Evolutionary conservation across 2,888 invertebrate species (phyloP).

Genomic region (Ormyrus thymus): DNA sequence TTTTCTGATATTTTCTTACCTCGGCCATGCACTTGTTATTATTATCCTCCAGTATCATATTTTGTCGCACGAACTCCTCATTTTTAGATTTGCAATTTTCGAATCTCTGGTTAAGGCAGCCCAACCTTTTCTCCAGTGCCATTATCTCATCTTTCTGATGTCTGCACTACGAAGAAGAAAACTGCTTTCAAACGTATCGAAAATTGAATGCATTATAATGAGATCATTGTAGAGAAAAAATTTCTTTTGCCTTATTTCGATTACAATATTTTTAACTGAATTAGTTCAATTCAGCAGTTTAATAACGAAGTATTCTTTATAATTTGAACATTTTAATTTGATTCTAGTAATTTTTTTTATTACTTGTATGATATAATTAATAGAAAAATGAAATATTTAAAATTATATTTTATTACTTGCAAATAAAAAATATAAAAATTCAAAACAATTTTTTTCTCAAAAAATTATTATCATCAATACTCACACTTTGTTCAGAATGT

Average conservation of each 20-base stretch:
- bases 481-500: constrained; percentile 59
- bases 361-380: too few relatives aligned
- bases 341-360: too few relatives aligned
- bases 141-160: constrained; percentile 60
- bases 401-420: neutral
- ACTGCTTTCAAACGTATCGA: constrained; percentile 30
- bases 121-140: constrained; percentile 55
- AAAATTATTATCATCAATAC: constrained; percentile 27
- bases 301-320: too few relatives aligned
- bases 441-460: constrained; percentile 17
- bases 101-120: constrained; percentile 61
- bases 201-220: neutral
- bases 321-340: too few relatives aligned
- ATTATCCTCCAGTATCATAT: constrained; percentile 62
- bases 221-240: constrained; percentile 7
- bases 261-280: neutral
- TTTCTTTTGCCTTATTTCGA: neutral
- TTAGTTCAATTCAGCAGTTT: neutral
- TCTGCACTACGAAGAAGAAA: constrained; percentile 51
- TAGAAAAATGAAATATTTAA: neutral
- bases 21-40: constrained; percentile 64
- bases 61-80: constrained; percentile 62
- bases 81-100: constrained; percentile 65
- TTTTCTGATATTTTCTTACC: constrained; percentile 57
- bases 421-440: constrained; percentile 13